These are phyloP conservation scores for Takifugu flavidus DNA, from an alignment of 2,113 vertebrate genomes.

Conservation along the genomic window DNA sequence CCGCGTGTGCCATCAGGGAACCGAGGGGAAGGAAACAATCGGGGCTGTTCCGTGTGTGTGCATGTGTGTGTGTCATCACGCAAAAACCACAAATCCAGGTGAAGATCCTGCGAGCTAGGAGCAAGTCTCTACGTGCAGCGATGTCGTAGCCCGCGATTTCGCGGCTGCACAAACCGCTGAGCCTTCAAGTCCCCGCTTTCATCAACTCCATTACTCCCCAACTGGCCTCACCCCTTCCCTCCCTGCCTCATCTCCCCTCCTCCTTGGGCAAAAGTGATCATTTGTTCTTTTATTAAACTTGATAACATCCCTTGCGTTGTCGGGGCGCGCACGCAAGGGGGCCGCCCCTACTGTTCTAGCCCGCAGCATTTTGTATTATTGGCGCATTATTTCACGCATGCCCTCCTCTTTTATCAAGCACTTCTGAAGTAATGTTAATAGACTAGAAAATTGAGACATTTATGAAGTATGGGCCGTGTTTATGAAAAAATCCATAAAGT, in stretches of 20 bases:
- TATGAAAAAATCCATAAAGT: slow-evolving; percentile 99
- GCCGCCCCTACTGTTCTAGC: slow-evolving; percentile 89
- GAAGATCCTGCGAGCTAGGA: slow-evolving; percentile 41
- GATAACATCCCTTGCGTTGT: slow-evolving; percentile 89
- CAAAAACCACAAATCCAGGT: slow-evolving; percentile 41
- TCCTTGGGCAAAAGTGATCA: slow-evolving; percentile 79
- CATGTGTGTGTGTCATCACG: slow-evolving; percentile 1
- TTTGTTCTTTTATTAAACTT: slow-evolving; percentile 91
- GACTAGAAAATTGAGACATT: slow-evolving; percentile 99
- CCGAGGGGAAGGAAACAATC: slow-evolving; percentile 33
- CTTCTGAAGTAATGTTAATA: slow-evolving; percentile 99
- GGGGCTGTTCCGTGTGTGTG: neutral
- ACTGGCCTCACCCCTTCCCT: slow-evolving; percentile 46
- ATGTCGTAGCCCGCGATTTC: slow-evolving; percentile 42
- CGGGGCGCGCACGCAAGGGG: slow-evolving; percentile 82
- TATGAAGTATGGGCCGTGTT: slow-evolving; percentile 99
- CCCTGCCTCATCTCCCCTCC: slow-evolving; percentile 39
- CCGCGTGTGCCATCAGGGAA: slow-evolving; percentile 26
- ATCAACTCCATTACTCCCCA: slow-evolving; percentile 82
- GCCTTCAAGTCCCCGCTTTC: slow-evolving; percentile 78
- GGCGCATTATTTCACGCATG: slow-evolving; percentile 96
- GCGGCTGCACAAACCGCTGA: slow-evolving; percentile 46
- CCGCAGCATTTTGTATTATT: slow-evolving; percentile 90
- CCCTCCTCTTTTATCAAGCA: slow-evolving; percentile 95
- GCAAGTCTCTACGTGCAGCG: slow-evolving; percentile 19